A percentile compares a stretch with the other conserved stretches of the same genome.
Conservation (phyloP, 1,140 invertebrate genomes). For the Neodiprion lecontei region DNA sequence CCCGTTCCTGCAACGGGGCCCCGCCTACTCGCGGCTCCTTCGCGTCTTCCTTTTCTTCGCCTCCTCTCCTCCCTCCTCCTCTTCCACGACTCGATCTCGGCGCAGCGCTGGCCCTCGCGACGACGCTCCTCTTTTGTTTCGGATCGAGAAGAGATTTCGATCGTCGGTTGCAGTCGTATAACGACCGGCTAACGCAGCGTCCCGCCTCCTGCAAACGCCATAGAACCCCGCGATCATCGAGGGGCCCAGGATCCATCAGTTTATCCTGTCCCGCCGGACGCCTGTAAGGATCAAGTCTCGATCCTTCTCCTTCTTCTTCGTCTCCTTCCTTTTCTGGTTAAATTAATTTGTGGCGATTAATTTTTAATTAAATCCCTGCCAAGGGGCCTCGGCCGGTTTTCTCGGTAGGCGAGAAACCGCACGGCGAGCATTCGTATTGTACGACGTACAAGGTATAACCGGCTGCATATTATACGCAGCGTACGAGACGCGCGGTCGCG, state of each 20-base stretch:
- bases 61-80: not conserved
- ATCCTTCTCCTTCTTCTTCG: not conserved
- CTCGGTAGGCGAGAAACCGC: not conserved
- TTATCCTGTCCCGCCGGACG: not conserved
- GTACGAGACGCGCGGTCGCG: no score
- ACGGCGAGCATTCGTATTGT: not conserved
- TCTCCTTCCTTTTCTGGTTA: not conserved
- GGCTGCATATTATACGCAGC: no score
- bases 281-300: not conserved
- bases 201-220: not conserved
- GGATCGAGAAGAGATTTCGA: slow-evolving; percentile 1
- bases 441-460: no score
- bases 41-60: slow-evolving; percentile 28
- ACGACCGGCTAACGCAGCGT: slow-evolving; percentile 6
- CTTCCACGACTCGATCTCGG: not conserved
- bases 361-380: not conserved
- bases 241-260: not conserved
- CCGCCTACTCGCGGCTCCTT: slow-evolving; percentile 20
- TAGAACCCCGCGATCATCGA: not conserved
- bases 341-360: slow-evolving; percentile 5
- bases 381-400: not conserved
- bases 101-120: no score
- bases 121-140: not conserved
- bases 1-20: slow-evolving; percentile 25
- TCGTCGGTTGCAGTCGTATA: not conserved